A percentile compares a stretch with the other conserved stretches of the same genome.
phyloP scores from a whole-genome alignment of 1,140 invertebrate species.

The Sycophaga agraensis region DNA sequence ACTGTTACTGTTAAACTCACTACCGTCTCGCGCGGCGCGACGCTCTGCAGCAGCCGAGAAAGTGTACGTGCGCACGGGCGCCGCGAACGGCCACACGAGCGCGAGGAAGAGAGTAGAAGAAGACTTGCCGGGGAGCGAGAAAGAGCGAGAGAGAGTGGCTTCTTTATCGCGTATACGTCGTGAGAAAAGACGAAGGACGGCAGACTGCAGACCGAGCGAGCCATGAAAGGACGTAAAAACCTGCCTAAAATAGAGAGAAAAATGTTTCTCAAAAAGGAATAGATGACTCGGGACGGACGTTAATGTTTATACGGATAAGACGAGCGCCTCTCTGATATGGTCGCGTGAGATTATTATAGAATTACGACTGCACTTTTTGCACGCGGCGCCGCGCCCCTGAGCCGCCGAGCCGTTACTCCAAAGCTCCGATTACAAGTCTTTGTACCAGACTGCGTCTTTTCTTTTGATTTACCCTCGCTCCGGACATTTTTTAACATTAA shows the following conservation, averaged over 20 bases:
- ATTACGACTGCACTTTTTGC: conserved; percentile 1
- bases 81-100: no score
- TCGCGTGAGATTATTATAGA: conserved; percentile 7
- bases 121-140: neutral
- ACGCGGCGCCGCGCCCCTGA: no score
- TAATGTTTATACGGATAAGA: conserved; percentile 27
- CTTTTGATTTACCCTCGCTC: no score
- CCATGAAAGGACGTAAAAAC: conserved; percentile 19
- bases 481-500: no score
- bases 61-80: conserved; percentile 17
- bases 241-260: conserved; percentile 25
- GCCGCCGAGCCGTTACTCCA: no score
- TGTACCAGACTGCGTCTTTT: no score
- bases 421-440: no score
- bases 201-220: conserved; percentile 29
- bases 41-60: conserved; percentile 26
- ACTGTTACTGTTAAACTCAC: conserved; percentile 54
- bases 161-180: conserved; percentile 20
- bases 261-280: conserved; percentile 22
- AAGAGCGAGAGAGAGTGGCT: conserved; percentile 1
- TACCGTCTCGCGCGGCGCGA: conserved; percentile 37
- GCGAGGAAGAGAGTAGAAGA: no score
- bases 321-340: neutral
- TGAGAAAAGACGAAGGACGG: conserved; percentile 32
- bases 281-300: conserved; percentile 2